These are phyloP conservation scores for Mola mola DNA, from an alignment of 2,113 vertebrate genomes.

Conservation along the genomic window DNA sequence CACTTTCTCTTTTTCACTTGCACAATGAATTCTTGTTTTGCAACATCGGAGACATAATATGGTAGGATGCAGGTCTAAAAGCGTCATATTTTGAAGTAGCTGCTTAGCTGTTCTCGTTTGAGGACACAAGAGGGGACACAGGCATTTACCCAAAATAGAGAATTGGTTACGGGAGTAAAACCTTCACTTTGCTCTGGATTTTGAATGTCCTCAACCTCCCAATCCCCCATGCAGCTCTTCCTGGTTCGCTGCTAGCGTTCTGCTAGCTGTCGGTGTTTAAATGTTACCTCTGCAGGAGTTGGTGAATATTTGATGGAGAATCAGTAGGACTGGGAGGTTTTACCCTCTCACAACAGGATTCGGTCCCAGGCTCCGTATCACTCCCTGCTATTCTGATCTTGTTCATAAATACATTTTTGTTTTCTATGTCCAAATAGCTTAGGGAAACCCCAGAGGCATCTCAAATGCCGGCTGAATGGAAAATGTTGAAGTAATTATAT, in stretches of 20 bases:
- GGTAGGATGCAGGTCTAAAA: constrained; percentile 19
- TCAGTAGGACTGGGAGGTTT: constrained; percentile 49
- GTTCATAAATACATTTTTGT: constrained; percentile 12
- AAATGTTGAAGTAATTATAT: no score
- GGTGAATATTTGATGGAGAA: constrained; percentile 75
- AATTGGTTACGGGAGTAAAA: constrained; percentile 40
- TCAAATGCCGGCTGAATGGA: no score
- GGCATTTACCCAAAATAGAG: constrained; percentile 59
- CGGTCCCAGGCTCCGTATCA: constrained; percentile 7
- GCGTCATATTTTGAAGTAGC: constrained; percentile 12
- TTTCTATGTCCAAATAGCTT: not conserved
- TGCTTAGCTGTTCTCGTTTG: not conserved
- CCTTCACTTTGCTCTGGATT: constrained; percentile 61
- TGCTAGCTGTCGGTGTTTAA: constrained; percentile 56
- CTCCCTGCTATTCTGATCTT: constrained; percentile 13
- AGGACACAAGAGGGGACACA: constrained; percentile 17
- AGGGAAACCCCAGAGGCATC: no score
- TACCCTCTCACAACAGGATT: constrained; percentile 36
- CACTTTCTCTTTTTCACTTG: constrained; percentile 4
- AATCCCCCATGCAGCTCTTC: constrained; percentile 47
- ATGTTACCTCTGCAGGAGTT: constrained; percentile 63
- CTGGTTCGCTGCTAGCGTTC: constrained; percentile 15
- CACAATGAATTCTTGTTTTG: constrained; percentile 26
- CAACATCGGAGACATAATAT: constrained; percentile 12
- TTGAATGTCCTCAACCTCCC: constrained; percentile 50